These are phyloP conservation scores for Azorinus chamasolen DNA, from an alignment of 2,888 invertebrate species.

Conservation along the genomic window DNA sequence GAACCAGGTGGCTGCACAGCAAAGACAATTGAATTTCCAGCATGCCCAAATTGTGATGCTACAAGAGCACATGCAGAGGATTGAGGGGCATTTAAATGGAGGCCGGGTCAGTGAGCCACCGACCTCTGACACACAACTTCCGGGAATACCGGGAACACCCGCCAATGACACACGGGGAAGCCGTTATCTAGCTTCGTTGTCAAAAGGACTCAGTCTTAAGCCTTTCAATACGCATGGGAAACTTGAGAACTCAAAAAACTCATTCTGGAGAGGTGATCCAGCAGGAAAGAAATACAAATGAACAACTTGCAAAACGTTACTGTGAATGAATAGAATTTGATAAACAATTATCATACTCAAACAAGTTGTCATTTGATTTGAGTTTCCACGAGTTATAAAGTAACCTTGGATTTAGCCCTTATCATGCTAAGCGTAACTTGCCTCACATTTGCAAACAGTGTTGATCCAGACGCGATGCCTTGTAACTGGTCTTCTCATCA, in stretches of 20 bases:
- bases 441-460: too few relatives aligned
- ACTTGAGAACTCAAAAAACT: conserved; percentile 69
- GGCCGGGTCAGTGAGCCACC: conserved; percentile 41
- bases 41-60: conserved; percentile 69
- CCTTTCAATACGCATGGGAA: conserved; percentile 68
- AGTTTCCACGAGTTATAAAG: too few relatives aligned
- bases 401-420: too few relatives aligned
- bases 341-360: too few relatives aligned
- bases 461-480: too few relatives aligned
- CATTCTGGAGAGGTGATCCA: conserved; percentile 61
- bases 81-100: conserved; percentile 55
- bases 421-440: too few relatives aligned
- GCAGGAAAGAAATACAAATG: conserved; percentile 46
- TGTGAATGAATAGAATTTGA: too few relatives aligned
- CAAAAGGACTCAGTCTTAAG: conserved; percentile 60
- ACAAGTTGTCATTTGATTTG: too few relatives aligned
- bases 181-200: conserved; percentile 45
- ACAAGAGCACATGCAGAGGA: conserved; percentile 67
- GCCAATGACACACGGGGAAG: conserved; percentile 40
- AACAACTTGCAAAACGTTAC: background rate
- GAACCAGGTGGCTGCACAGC: conserved; percentile 64
- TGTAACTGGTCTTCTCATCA: too few relatives aligned
- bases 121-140: conserved; percentile 25
- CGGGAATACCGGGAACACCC: conserved; percentile 32
- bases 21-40: conserved; percentile 69